Conservation (phyloP, 1,140 invertebrate species). For the Drosophila nigrodunni region DNA sequence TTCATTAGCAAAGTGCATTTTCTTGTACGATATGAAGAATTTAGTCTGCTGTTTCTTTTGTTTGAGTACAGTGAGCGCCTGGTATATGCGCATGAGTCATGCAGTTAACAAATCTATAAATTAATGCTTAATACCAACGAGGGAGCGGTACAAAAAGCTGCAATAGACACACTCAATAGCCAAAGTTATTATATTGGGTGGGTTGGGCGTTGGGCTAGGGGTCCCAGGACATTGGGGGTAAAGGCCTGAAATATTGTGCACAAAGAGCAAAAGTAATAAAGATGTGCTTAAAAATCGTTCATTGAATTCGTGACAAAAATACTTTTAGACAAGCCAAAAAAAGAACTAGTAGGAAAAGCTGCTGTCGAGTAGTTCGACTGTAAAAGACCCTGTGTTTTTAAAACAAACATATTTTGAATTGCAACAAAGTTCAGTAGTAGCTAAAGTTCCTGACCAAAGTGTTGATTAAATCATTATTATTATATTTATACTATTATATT, state of each 20-base stretch:
- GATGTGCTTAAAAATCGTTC: slow-evolving; percentile 79
- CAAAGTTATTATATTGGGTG: neutral
- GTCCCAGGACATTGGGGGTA: neutral
- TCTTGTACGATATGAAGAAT: slow-evolving; percentile 62
- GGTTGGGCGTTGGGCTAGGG: neutral
- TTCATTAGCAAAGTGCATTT: slow-evolving; percentile 81
- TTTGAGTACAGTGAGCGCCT: slow-evolving; percentile 13
- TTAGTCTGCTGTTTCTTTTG: neutral
- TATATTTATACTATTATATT: no score
- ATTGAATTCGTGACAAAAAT: slow-evolving; percentile 83
- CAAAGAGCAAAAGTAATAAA: slow-evolving; percentile 77
- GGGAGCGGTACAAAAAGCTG: neutral
- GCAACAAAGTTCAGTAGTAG: no score
- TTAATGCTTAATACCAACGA: slow-evolving; percentile 25
- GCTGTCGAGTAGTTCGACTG: no score
- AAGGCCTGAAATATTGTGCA: slow-evolving; percentile 45
- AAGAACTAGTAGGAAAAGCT: no score
- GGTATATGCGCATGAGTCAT: slow-evolving; percentile 25
- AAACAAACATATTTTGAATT: no score
- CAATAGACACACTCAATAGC: neutral
- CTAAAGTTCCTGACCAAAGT: no score
- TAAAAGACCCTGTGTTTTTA: no score
- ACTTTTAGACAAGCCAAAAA: slow-evolving; percentile 20
- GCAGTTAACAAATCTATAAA: slow-evolving; percentile 38
- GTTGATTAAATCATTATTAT: no score